Evolutionary conservation across 2,888 invertebrate genomes (phyloP), one percentile per base, ranked within the genome.

Genomic region (Eupsilia transversa): DNA sequence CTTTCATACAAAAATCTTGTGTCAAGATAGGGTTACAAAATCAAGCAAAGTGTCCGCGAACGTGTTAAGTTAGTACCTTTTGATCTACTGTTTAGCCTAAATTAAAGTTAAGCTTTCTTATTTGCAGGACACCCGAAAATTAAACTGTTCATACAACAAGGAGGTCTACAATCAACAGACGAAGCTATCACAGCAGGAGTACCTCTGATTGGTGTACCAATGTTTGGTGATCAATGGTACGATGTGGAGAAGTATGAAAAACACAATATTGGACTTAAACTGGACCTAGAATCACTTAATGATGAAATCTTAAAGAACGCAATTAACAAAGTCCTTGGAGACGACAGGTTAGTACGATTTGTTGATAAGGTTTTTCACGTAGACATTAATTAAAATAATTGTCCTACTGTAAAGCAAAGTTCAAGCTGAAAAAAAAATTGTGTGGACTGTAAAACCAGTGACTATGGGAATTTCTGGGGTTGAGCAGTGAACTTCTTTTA

Each of bases 101-200:
- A n/a, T 27, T 54, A 54, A 14, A 27, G 5, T 27, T 54, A 2
- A 54, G 27, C 12, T 27, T 54, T 27, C 0, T 54, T 54, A 38
- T 17, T 67, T 38, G 2, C 75, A 80, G 80, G 68, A 33, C 80
- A 81, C 49, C 81, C 80, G 1, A 81, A 81, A 75, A 74, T 95
- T 12, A 94, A 94, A 78, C 63, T 93, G 6, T 95, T 95, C 63
- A 90, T 94, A 38, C 92, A 91, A 4, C 94, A 94, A 92, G 94
- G 93, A 57, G 94, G 94, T 14, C 76, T 93, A 5, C 94, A 94
- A 78, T 94, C 94, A 0, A 87, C 92, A 1, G 93, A 94, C 33
- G 80, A 79, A 5, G 79, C 79, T 14, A 64, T 79, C 30, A 49
- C 69, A 33, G 80, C 79, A 54, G 88, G 89, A 54, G 90, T 93